phyloP scores from a whole-genome alignment of 2,113 vertebrate species.

The Melanerpes formicivorus region DNA sequence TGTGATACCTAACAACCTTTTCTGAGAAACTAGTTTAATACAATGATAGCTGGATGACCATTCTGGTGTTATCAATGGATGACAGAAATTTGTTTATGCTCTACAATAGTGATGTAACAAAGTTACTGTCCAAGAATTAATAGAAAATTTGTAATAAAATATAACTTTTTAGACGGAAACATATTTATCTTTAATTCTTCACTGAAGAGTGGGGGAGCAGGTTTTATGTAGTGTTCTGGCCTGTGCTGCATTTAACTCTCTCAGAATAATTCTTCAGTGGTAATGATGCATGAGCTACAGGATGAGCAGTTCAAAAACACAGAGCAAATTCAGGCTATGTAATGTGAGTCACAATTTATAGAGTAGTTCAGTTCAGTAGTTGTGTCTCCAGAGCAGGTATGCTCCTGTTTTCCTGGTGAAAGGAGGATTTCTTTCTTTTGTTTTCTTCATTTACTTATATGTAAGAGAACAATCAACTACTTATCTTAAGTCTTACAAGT shows the following conservation, averaged over 20 bases:
- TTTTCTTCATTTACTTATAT: neutral
- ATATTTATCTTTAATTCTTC: neutral
- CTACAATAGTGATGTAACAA: neutral
- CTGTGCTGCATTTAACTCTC: neutral
- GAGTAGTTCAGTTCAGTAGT: neutral
- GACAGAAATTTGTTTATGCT: neutral
- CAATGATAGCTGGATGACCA: neutral
- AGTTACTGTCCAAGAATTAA: neutral
- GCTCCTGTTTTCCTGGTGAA: neutral
- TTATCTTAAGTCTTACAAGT: neutral
- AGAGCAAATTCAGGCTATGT: neutral
- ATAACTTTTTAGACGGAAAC: neutral
- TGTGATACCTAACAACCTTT: neutral
- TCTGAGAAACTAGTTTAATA: neutral
- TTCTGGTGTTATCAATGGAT: neutral
- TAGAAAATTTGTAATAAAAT: neutral
- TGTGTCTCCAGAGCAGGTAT: neutral
- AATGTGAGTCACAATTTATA: neutral
- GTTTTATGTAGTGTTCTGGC: neutral
- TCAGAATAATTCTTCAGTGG: neutral
- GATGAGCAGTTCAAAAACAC: neutral
- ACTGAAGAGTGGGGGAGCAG: neutral
- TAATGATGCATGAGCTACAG: neutral
- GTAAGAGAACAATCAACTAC: neutral
- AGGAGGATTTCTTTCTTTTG: neutral